Percentiles rank a stretch among this genome's conserved stretches.
Evolutionary conservation across 2,113 vertebrate species (phyloP).

Genomic region (Hippocampus barbouri): DNA sequence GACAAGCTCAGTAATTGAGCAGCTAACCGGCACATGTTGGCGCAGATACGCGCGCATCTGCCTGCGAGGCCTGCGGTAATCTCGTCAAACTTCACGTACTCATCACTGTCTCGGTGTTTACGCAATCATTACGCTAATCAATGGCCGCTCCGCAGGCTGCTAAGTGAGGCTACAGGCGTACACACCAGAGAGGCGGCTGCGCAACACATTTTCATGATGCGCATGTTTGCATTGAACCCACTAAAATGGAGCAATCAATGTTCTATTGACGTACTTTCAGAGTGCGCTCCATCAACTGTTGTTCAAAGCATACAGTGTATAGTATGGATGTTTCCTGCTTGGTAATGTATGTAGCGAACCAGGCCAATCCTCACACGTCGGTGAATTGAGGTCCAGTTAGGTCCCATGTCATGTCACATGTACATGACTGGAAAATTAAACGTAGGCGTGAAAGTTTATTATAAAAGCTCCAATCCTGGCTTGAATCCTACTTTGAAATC

Average conservation of each 20-base stretch:
- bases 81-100: background rate
- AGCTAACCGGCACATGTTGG: background rate
- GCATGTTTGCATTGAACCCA: background rate
- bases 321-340: background rate
- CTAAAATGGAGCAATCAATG: background rate
- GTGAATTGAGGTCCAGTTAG: background rate
- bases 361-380: background rate
- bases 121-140: conserved; percentile 3
- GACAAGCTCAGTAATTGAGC: background rate
- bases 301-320: background rate
- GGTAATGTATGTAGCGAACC: background rate
- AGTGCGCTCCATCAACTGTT: background rate
- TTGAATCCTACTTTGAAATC: background rate
- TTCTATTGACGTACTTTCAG: background rate
- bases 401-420: background rate
- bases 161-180: background rate
- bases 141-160: background rate
- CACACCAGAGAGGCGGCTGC: background rate
- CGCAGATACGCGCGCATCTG: background rate
- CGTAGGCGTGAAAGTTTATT: no score
- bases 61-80: background rate
- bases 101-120: background rate
- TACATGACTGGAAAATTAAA: background rate
- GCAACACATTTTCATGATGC: background rate
- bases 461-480: background rate